phyloP scores from a whole-genome alignment of 2,113 vertebrate genomes.

The Toxotes jaculatrix region DNA sequence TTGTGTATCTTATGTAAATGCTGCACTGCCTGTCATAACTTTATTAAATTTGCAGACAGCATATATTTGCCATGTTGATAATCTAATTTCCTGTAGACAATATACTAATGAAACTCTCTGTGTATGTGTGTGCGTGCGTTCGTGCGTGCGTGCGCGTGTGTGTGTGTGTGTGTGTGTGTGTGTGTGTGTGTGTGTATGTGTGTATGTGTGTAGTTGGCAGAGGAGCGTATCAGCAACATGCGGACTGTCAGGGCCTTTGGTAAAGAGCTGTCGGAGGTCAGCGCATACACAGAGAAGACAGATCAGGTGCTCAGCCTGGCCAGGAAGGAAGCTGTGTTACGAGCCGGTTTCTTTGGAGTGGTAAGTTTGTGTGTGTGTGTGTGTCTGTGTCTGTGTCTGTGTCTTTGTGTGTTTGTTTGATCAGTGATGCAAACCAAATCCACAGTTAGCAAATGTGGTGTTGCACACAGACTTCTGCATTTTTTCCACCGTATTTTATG shows the following conservation, averaged over 20 bases:
- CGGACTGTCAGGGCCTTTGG: constrained; percentile 96
- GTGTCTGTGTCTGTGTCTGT: constrained; percentile 35
- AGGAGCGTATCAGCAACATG: constrained; percentile 96
- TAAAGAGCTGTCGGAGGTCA: constrained; percentile 91
- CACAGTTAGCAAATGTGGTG: constrained; percentile 18
- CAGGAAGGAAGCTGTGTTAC: constrained; percentile 88
- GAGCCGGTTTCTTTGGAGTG: constrained; percentile 93
- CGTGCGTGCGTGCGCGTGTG: no score
- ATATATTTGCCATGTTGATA: constrained; percentile 27
- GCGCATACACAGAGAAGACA: constrained; percentile 86
- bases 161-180: constrained; percentile 3
- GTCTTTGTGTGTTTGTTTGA: constrained; percentile 44
- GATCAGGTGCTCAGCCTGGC: constrained; percentile 89
- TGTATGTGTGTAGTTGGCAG: constrained; percentile 88
- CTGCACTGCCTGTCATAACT: not conserved
- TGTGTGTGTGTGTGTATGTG: constrained; percentile 16
- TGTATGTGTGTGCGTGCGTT: no score
- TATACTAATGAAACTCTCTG: constrained; percentile 4
- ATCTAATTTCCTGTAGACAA: constrained; percentile 1
- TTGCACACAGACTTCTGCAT: constrained; percentile 62
- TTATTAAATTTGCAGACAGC: constrained; percentile 29
- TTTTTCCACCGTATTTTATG: not conserved
- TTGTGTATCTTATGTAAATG: not conserved
- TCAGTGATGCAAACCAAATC: constrained; percentile 31
- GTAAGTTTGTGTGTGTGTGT: constrained; percentile 82